A percentile compares a stretch with the other conserved stretches of the same genome.
Evolutionary conservation across 2,113 vertebrate species (phyloP).

Genomic region (Gallinago paraguaiae): DNA sequence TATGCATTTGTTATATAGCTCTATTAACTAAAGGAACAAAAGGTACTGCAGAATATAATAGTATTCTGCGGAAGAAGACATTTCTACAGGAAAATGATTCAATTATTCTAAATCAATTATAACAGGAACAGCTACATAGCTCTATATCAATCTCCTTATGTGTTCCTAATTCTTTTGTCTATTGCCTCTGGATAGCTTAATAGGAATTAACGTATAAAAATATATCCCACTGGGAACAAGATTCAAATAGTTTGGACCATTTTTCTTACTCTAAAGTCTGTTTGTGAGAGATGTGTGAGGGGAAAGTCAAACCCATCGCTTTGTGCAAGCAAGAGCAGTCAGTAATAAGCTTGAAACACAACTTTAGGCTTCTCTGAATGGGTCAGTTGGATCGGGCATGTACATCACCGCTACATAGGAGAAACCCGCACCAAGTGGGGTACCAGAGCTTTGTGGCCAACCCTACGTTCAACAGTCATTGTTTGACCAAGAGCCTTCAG

Average conservation of each 20-base stretch:
- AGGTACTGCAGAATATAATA: conserved; percentile 45
- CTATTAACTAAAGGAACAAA: conserved; percentile 68
- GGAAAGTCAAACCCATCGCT: not conserved
- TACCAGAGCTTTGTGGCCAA: not conserved
- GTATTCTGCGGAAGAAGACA: not conserved
- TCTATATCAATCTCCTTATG: conserved; percentile 36
- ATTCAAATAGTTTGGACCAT: not conserved
- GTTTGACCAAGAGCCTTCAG: not conserved
- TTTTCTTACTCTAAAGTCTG: not conserved
- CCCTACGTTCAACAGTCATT: not conserved
- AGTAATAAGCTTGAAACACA: not conserved
- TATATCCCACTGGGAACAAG: not conserved
- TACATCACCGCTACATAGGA: not conserved
- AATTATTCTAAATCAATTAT: conserved; percentile 66
- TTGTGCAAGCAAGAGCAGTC: not conserved
- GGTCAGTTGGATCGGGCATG: not conserved
- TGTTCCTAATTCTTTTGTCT: conserved; percentile 38
- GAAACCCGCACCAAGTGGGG: not conserved
- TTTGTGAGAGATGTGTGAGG: not conserved
- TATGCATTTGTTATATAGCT: conserved; percentile 52
- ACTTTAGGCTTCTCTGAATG: not conserved
- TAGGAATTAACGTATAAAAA: conserved; percentile 35
- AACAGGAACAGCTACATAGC: conserved; percentile 22
- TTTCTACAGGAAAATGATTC: conserved; percentile 57
- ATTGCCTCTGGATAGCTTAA: conserved; percentile 35